A percentile compares a stretch with the other conserved stretches of the same genome.
phyloP scores from a whole-genome alignment of 1,140 invertebrate species.

The Drosophila lini region DNA sequence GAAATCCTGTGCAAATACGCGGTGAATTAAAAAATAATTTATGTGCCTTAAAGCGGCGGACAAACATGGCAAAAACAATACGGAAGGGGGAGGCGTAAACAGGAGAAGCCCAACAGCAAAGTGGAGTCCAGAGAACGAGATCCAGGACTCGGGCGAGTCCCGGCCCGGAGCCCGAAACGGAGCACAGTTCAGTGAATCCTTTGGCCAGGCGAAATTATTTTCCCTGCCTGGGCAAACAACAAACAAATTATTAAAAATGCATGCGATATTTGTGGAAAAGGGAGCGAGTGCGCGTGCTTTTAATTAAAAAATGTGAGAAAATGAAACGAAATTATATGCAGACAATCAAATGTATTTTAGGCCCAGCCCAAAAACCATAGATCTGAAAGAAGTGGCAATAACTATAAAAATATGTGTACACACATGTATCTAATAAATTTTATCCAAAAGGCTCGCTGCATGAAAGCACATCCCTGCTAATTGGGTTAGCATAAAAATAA shows the following conservation, averaged over 20 bases:
- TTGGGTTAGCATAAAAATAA: slow-evolving; percentile 15
- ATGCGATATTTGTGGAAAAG: slow-evolving; percentile 58
- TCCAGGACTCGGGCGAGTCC: slow-evolving; percentile 28
- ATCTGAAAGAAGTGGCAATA: background rate
- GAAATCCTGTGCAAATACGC: slow-evolving; percentile 71
- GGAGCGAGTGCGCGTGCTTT: slow-evolving; percentile 52
- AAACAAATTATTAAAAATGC: slow-evolving; percentile 80
- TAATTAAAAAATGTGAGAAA: slow-evolving; percentile 62
- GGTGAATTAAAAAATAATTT: slow-evolving; percentile 78
- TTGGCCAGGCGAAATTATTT: slow-evolving; percentile 69
- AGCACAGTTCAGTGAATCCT: slow-evolving; percentile 76
- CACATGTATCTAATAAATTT: slow-evolving; percentile 7
- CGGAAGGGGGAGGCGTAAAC: slow-evolving; percentile 6
- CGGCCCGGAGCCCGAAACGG: slow-evolving; percentile 25
- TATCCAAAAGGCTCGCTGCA: slow-evolving; percentile 3
- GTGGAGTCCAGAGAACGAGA: slow-evolving; percentile 26
- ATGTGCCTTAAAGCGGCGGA: slow-evolving; percentile 63
- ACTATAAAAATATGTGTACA: background rate
- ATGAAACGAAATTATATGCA: slow-evolving; percentile 43
- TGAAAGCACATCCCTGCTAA: slow-evolving; percentile 9
- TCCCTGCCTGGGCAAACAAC: slow-evolving; percentile 68
- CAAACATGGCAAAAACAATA: slow-evolving; percentile 31
- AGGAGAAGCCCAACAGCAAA: slow-evolving; percentile 15
- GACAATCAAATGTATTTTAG: slow-evolving; percentile 25
- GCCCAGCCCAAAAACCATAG: slow-evolving; percentile 4